Conservation (phyloP, 2,797 vertebrate genomes). For the Danio tinwini region DNA sequence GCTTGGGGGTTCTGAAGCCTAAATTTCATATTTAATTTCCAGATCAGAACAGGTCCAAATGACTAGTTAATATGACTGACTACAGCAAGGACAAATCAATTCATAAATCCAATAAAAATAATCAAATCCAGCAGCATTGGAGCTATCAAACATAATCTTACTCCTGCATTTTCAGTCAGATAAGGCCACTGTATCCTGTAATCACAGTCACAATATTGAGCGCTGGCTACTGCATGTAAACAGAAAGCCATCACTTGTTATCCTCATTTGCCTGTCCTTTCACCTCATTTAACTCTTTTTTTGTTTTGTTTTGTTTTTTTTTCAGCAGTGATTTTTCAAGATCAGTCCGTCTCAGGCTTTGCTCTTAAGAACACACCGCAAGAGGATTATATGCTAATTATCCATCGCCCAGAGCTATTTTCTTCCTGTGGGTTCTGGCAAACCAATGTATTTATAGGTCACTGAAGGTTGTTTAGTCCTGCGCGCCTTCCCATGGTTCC, state of each 20-base stretch:
- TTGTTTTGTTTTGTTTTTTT: neutral
- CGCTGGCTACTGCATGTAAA: neutral
- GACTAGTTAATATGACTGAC: neutral
- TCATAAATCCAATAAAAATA: neutral
- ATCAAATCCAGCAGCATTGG: neutral
- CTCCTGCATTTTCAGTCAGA: neutral
- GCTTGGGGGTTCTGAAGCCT: too few relatives aligned
- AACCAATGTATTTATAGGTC: conserved; percentile 49
- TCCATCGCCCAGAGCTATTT: conserved; percentile 56
- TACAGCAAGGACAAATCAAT: neutral
- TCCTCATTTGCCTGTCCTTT: conserved; percentile 3
- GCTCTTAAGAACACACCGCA: conserved; percentile 57
- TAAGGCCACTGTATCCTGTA: neutral
- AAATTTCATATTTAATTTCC: too few relatives aligned
- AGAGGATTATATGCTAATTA: conserved; percentile 66
- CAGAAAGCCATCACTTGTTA: neutral
- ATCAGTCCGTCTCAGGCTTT: conserved; percentile 60
- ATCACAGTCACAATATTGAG: neutral
- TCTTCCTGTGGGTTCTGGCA: conserved; percentile 30
- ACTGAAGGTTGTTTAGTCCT: conserved; percentile 45
- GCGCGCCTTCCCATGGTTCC: neutral
- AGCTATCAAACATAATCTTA: neutral
- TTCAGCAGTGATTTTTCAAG: conserved; percentile 21
- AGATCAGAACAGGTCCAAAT: too few relatives aligned
- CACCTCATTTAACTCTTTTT: conserved; percentile 30